phyloP scores from a whole-genome alignment of 2,888 invertebrate genomes.

The Apodemia hepburni region DNA sequence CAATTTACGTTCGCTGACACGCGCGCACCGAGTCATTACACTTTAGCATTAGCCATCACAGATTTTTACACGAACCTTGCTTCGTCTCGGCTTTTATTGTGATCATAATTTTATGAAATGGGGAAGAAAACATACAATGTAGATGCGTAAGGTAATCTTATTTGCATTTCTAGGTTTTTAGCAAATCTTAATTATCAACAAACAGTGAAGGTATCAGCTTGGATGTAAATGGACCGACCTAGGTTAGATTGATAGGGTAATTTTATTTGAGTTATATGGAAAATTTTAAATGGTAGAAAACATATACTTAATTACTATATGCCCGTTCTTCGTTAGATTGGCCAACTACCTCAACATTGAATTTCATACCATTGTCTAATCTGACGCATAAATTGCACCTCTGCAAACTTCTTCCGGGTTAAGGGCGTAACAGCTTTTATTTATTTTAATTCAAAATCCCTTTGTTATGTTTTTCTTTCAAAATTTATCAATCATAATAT shows the following conservation, averaged over 20 bases:
- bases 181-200: neutral
- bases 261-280: neutral
- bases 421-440: constrained; percentile 35
- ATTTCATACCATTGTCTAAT: too few relatives aligned
- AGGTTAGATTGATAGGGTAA: neutral
- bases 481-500: too few relatives aligned
- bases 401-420: neutral
- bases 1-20: constrained; percentile 76
- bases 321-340: too few relatives aligned
- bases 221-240: neutral
- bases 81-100: constrained; percentile 30
- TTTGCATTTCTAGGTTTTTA: neutral
- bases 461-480: too few relatives aligned
- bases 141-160: neutral
- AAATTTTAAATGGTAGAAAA: too few relatives aligned
- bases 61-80: constrained; percentile 40
- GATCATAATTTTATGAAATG: constrained; percentile 9
- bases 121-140: neutral
- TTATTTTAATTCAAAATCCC: too few relatives aligned
- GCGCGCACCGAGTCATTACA: constrained; percentile 56
- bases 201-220: neutral
- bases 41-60: constrained; percentile 46
- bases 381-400: neutral
- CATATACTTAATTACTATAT: too few relatives aligned
- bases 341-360: too few relatives aligned